These are phyloP conservation scores for Brassicogethes aeneus DNA, from an alignment of 2,888 invertebrate genomes.

Conservation along the genomic window DNA sequence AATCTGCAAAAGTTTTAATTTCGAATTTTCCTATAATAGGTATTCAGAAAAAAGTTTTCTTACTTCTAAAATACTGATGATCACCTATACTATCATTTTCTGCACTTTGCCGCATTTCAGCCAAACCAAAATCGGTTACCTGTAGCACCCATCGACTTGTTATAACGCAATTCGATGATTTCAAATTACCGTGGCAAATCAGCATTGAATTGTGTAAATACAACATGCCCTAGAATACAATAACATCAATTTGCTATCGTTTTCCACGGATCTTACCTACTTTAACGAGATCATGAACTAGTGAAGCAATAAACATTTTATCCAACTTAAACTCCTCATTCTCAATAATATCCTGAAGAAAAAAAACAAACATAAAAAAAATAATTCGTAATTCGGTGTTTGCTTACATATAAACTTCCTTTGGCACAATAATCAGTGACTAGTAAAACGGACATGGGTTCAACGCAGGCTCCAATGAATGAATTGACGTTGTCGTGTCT, in stretches of 20 bases:
- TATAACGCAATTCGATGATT: constrained; percentile 97
- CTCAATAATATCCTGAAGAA: constrained; percentile 93
- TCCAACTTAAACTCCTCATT: constrained; percentile 97
- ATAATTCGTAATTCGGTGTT: too few species aligned
- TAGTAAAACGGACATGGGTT: constrained; percentile 81
- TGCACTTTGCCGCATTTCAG: constrained; percentile 80
- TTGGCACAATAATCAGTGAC: constrained; percentile 98
- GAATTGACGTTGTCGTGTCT: constrained; percentile 96
- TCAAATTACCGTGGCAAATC: constrained; percentile 92
- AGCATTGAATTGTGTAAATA: constrained; percentile 86
- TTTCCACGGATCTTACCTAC: constrained; percentile 43
- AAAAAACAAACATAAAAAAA: constrained; percentile 19
- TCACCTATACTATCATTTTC: constrained; percentile 83
- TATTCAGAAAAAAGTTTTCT: constrained; percentile 16
- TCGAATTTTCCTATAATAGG: too few species aligned
- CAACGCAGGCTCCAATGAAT: constrained; percentile 93
- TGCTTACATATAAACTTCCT: constrained; percentile 88
- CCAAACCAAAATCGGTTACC: constrained; percentile 92
- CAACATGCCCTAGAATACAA: constrained; percentile 73
- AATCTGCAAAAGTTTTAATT: too few species aligned
- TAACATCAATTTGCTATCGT: neutral
- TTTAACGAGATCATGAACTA: constrained; percentile 97
- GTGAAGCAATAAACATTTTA: constrained; percentile 92
- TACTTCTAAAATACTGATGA: constrained; percentile 88
- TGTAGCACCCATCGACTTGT: constrained; percentile 97